Evolutionary conservation across 1,140 invertebrate genomes (phyloP), one percentile per base, ranked within the genome.

Genomic region (Drosophila triauraria): DNA sequence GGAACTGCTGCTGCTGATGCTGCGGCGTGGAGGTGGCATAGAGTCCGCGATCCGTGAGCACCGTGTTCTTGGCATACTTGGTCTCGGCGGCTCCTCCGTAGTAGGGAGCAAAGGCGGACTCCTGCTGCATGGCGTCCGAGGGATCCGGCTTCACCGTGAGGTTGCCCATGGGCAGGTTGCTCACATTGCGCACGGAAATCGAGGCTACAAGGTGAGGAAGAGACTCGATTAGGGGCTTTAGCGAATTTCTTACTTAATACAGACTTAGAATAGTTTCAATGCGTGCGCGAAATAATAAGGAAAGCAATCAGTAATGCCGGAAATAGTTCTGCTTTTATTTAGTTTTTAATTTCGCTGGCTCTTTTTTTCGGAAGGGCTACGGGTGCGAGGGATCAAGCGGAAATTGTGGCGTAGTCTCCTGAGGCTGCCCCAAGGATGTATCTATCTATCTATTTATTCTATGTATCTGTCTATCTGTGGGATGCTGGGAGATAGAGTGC

Each of bases 151-250:
- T 93, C 25, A 93, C 91, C 9, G 91, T 93, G 6, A 93, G 77
- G 65, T 91, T 92, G 13, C 80, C 82, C 71, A 91, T 90, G 46
- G 92, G 92, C 70, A 93, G 78, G 63, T 92, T 93, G 61, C 81
- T 84, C 7, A 93, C 92, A 75, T 93, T 93, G 43, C 84, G 91
- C 47, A 93, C 92, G 20, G 92, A 93, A 56, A 93, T 93, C 25
- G 92, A 93, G 51, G 92, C 92, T 93, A 77, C 12, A 91, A 82
- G 32, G 13, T 53, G 20, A 4, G 20, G 53, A 12, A 69, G 10
- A 15, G 15, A 56, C 44, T 47, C 35, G 5, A 51, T 70, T 64
- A 78, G 43, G 23, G 10, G 17, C n/a, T 54, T 51, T 51, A 17
- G 25, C n/a, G 27, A 20, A 20, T 20, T 20, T 20, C 20, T 20